Percentiles rank a stretch among this genome's conserved stretches.
These are phyloP conservation scores for Ashinkailepas kermadecensis DNA, from an alignment of 2,888 invertebrate genomes.

Conservation along the genomic window DNA sequence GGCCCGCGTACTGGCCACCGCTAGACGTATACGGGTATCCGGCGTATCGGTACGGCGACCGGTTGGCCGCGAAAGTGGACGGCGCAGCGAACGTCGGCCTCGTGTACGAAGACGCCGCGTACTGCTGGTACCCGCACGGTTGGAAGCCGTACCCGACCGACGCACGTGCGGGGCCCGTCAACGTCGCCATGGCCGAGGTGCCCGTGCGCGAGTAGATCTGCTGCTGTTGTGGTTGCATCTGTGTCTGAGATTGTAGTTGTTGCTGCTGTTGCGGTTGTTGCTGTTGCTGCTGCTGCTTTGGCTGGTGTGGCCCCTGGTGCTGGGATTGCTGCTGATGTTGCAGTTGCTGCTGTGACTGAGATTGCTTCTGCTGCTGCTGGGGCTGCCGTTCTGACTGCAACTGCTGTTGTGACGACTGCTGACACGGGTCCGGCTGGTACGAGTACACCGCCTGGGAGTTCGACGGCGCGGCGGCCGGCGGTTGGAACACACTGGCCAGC, in stretches of 20 bases:
- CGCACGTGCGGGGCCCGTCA: no score
- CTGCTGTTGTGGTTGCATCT: background rate
- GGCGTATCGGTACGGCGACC: background rate
- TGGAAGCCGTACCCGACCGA: background rate
- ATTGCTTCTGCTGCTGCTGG: constrained; percentile 20
- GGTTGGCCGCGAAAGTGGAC: no score
- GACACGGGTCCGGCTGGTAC: constrained; percentile 24
- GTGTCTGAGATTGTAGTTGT: no score
- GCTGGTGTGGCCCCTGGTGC: constrained; percentile 24
- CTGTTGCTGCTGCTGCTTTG: background rate
- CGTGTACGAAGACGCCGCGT: background rate
- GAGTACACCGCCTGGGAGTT: background rate
- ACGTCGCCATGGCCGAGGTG: background rate
- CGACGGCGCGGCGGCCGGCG: constrained; percentile 27
- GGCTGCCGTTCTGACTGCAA: constrained; percentile 6
- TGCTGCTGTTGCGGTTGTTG: background rate
- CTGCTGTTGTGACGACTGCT: constrained; percentile 23
- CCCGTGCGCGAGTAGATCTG: background rate
- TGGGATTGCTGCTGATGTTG: constrained; percentile 14
- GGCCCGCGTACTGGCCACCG: background rate
- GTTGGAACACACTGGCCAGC: constrained; percentile 63
- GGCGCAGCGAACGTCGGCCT: background rate
- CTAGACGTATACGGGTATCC: background rate
- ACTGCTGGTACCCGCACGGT: background rate
- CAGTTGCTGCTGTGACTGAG: constrained; percentile 26